Percentiles rank a stretch among this genome's conserved stretches.
These are phyloP conservation scores for Trichoplax adhaerens DNA, from an alignment of 37 sponge, comb jelly and placozoan genomes.

Conservation along the genomic window DNA sequence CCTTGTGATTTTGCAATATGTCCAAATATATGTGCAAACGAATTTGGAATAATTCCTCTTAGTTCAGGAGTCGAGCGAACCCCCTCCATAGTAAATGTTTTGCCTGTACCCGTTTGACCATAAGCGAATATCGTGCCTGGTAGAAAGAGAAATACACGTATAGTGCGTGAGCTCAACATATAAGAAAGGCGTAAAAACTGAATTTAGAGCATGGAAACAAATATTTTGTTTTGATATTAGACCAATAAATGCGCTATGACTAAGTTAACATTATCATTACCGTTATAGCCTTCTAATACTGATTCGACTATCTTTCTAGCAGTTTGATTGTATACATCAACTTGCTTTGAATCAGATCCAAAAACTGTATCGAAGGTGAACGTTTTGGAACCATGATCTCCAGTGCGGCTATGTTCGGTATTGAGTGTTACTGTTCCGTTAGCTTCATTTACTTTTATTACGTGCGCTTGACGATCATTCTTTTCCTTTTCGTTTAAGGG, in stretches of 20 bases:
- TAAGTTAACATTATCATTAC: slow-evolving; percentile 14
- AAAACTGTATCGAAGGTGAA: slow-evolving; percentile 89
- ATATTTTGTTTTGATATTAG: not conserved
- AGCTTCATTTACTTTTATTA: slow-evolving; percentile 40
- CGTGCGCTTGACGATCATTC: slow-evolving; percentile 1
- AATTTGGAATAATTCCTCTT: slow-evolving; percentile 91
- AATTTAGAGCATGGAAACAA: not conserved
- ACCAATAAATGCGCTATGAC: not conserved
- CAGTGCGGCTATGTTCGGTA: not conserved
- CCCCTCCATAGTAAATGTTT: slow-evolving; percentile 96
- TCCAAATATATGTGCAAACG: slow-evolving; percentile 82
- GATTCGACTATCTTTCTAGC: slow-evolving; percentile 77
- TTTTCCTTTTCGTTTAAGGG: slow-evolving; percentile 52
- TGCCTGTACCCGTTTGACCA: slow-evolving; percentile 97
- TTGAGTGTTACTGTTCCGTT: slow-evolving; percentile 29
- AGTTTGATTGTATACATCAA: slow-evolving; percentile 77
- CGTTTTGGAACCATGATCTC: not conserved
- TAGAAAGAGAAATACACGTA: not conserved
- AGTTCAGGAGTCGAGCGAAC: slow-evolving; percentile 44
- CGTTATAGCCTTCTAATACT: slow-evolving; percentile 95
- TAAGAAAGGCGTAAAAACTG: not conserved
- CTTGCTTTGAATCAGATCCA: slow-evolving; percentile 61
- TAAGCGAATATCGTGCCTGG: slow-evolving; percentile 96
- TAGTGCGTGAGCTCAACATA: not conserved
- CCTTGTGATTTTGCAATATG: slow-evolving; percentile 61